Evolutionary conservation across 2,797 vertebrate species (phyloP).

Genomic region (Rhyacichthys aspro): DNA sequence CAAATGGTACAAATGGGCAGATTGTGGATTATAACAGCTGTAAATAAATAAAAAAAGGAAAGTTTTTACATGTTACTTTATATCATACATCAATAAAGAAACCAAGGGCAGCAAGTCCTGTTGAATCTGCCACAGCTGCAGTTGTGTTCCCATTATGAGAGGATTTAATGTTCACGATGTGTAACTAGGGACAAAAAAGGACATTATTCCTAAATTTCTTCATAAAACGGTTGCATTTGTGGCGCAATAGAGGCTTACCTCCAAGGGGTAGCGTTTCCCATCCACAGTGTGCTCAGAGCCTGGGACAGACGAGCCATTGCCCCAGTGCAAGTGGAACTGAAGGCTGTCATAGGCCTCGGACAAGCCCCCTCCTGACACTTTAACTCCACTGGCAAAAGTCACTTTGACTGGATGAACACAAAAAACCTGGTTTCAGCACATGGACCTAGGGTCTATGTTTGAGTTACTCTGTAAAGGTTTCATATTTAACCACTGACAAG

Average conservation of each 20-base stretch:
- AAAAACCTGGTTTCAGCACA: no score
- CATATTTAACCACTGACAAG: no score
- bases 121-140: slow-evolving; percentile 28
- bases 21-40: background rate
- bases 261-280: slow-evolving; percentile 73
- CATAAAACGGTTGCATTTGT: background rate
- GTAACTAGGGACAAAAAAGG: slow-evolving; percentile 63
- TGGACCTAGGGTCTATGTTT: no score
- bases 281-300: slow-evolving; percentile 82
- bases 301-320: slow-evolving; percentile 36
- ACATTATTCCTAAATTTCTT: background rate
- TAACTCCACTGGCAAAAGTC: accelerated
- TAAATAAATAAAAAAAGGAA: background rate
- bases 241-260: slow-evolving; percentile 61
- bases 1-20: background rate
- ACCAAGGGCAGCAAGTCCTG: slow-evolving; percentile 72
- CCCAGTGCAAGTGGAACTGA: slow-evolving; percentile 83
- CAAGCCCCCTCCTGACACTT: slow-evolving; percentile 64
- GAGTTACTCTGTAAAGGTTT: no score
- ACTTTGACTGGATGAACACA: slow-evolving; percentile 64
- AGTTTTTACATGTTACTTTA: background rate
- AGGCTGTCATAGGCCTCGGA: slow-evolving; percentile 44
- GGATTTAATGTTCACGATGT: slow-evolving; percentile 73
- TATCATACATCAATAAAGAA: slow-evolving; percentile 79
- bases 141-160: slow-evolving; percentile 18